phyloP scores from a whole-genome alignment of 2,797 vertebrate species.

The Oreortyx pictus region DNA sequence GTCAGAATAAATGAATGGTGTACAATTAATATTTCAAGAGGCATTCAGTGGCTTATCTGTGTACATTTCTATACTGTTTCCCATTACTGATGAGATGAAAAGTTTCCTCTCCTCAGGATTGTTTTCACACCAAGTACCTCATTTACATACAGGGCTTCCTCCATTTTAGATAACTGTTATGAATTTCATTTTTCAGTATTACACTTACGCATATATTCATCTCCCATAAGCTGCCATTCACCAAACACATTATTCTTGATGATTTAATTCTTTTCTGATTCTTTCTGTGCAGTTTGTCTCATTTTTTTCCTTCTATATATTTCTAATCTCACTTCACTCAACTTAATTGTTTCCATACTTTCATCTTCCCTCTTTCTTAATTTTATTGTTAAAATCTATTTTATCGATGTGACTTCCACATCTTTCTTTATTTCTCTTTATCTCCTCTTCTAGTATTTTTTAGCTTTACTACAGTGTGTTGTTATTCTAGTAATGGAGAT shows the following conservation, averaged over 20 bases:
- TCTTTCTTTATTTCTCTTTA: neutral
- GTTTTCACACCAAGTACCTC: neutral
- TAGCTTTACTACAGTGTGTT: neutral
- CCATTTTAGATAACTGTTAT: neutral
- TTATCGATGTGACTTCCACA: neutral
- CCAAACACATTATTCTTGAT: neutral
- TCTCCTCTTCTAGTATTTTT: neutral
- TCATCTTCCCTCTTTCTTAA: neutral
- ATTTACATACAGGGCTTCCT: neutral
- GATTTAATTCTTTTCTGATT: neutral
- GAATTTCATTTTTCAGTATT: neutral
- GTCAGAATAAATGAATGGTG: neutral
- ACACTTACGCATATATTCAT: neutral
- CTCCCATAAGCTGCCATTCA: neutral
- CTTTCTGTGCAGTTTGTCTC: neutral
- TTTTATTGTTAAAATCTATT: neutral
- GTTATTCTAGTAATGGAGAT: neutral
- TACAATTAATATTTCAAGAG: conserved; percentile 6
- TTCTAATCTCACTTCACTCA: neutral
- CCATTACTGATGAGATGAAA: neutral
- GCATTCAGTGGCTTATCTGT: neutral
- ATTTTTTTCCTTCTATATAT: neutral
- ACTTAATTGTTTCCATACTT: neutral
- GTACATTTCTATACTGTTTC: neutral
- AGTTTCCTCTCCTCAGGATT: neutral